A percentile compares a stretch with the other conserved stretches of the same genome.
Evolutionary conservation across 2,113 vertebrate genomes (phyloP).

Genomic region (Eudyptes chrysolophus): DNA sequence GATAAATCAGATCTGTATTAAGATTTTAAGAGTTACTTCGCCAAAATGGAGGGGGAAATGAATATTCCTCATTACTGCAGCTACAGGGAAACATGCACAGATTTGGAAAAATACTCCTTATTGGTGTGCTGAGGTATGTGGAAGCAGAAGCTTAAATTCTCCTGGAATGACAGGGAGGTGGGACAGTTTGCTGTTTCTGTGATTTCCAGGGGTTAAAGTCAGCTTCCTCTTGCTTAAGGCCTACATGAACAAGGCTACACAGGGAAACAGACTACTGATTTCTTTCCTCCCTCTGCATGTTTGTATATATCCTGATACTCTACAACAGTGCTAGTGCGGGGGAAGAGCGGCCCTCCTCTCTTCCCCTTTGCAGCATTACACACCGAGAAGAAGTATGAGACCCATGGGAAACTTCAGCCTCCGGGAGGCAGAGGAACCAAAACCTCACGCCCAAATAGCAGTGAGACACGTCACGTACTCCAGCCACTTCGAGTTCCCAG

Average conservation of each 20-base stretch:
- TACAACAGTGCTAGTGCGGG: rapidly evolving
- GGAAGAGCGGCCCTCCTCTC: neutral
- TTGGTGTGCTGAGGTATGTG: neutral
- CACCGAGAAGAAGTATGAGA: neutral
- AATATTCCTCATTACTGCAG: neutral
- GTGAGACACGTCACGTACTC: neutral
- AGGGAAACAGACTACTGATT: neutral
- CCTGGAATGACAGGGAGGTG: neutral
- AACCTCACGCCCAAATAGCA: neutral
- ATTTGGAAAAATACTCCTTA: neutral
- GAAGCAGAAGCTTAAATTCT: constrained; percentile 12
- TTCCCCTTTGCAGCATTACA: neutral
- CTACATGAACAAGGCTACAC: neutral
- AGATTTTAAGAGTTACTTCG: neutral
- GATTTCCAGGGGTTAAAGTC: constrained; percentile 43
- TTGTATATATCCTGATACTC: neutral
- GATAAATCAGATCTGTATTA: neutral
- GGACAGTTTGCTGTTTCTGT: constrained; percentile 8
- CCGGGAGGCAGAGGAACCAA: neutral
- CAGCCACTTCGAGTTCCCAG: neutral
- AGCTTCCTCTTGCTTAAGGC: constrained; percentile 21
- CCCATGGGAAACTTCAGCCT: neutral
- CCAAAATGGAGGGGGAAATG: neutral
- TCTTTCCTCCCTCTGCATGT: neutral
- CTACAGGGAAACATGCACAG: neutral